Evolutionary conservation across 2,113 vertebrate genomes (phyloP).

Genomic region (Noctilio leporinus): DNA sequence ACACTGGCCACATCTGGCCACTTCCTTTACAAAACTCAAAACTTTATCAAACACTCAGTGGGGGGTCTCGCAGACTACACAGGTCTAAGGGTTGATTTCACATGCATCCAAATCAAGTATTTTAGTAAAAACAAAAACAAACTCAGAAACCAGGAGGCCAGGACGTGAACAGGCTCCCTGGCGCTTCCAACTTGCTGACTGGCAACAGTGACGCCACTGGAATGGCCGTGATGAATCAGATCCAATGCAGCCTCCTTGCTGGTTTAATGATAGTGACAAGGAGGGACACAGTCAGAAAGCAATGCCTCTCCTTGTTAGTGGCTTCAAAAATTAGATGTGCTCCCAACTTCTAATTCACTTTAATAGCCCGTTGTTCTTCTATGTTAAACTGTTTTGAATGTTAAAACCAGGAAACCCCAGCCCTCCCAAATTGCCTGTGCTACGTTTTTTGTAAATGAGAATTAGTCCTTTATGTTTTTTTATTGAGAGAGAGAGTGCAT

Average conservation of each 20-base stretch:
- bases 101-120: conserved; percentile 11
- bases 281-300: neutral
- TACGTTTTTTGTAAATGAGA: neutral
- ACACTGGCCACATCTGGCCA: neutral
- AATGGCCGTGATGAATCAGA: neutral
- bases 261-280: neutral
- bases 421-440: neutral
- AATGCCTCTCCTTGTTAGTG: neutral
- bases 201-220: neutral
- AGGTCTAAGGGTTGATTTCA: neutral
- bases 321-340: neutral
- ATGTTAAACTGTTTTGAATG: neutral
- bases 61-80: neutral
- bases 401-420: neutral
- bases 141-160: conserved; percentile 12
- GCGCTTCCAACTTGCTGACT: neutral
- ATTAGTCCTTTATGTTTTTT: neutral
- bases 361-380: neutral
- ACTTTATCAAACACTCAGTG: neutral
- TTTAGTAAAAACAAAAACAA: conserved; percentile 28
- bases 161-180: neutral
- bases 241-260: neutral
- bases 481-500: neutral
- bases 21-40: conserved; percentile 10
- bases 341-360: neutral